Conservation (phyloP, 53 echinoderm and acorn worm species). For the Echinarachnius parma region DNA sequence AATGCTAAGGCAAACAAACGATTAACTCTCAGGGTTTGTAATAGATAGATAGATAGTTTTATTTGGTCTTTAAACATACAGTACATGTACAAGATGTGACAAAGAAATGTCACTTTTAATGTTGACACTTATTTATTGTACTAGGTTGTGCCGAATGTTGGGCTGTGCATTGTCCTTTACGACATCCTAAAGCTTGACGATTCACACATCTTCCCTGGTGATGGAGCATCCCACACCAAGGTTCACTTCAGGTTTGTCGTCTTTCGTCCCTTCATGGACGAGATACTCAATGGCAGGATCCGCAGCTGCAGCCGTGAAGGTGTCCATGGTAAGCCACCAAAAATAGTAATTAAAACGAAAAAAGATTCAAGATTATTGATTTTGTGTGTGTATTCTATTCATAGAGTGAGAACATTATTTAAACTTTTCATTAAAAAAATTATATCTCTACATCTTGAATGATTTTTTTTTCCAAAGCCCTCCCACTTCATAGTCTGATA, state of each 20-base stretch:
- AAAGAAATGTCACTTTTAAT: too few relatives aligned
- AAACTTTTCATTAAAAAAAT: too few relatives aligned
- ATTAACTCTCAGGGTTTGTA: too few relatives aligned
- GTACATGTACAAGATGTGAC: too few relatives aligned
- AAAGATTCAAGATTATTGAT: too few relatives aligned
- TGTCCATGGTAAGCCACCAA: constrained; percentile 72
- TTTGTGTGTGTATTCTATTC: too few relatives aligned
- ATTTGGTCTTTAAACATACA: too few relatives aligned
- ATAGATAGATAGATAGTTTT: too few relatives aligned
- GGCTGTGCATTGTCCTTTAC: constrained; percentile 91
- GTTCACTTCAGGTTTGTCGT: constrained; percentile 96
- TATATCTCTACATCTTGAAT: background rate
- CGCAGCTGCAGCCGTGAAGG: constrained; percentile 95
- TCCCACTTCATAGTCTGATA: background rate
- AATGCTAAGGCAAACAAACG: too few relatives aligned
- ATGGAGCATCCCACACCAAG: constrained; percentile 96
- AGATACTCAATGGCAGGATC: constrained; percentile 83
- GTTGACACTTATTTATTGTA: constrained; percentile 4
- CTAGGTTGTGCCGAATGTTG: constrained; percentile 93
- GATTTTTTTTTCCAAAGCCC: too few relatives aligned
- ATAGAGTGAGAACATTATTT: too few relatives aligned
- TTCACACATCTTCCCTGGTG: constrained; percentile 92
- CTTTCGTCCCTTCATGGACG: constrained; percentile 91
- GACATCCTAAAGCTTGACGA: constrained; percentile 92
- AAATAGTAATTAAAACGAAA: too few relatives aligned